Conservation (phyloP, 2,888 invertebrate genomes). For the Pandemis cinnamomeana region DNA sequence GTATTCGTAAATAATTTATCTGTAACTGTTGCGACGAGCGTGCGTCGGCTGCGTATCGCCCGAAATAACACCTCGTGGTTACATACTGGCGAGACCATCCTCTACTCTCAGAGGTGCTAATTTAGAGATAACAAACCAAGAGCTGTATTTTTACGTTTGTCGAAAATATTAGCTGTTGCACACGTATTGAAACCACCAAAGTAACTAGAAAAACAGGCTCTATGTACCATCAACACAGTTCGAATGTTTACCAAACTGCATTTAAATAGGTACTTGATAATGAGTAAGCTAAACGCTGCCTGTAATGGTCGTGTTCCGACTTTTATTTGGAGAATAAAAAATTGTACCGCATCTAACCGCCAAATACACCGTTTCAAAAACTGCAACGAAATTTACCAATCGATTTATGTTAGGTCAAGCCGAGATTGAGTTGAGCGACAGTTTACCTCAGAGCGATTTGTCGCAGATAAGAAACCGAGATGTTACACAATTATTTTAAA, state of each 20-base stretch:
- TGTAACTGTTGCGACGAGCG: constrained; percentile 40
- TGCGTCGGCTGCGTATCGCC: constrained; percentile 41
- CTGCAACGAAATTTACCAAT: constrained; percentile 62
- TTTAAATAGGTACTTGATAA: background rate
- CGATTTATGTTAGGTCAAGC: constrained; percentile 60
- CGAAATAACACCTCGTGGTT: constrained; percentile 52
- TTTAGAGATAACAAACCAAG: constrained; percentile 56
- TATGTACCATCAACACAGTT: constrained; percentile 5
- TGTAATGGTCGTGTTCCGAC: constrained; percentile 14
- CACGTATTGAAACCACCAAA: constrained; percentile 7
- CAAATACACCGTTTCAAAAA: constrained; percentile 53
- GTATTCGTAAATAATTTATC: constrained; percentile 45
- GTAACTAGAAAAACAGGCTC: constrained; percentile 7
- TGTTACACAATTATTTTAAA: constrained; percentile 57
- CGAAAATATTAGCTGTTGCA: constrained; percentile 56
- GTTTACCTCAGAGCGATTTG: constrained; percentile 65
- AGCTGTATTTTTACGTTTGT: constrained; percentile 54
- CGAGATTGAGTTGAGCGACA: constrained; percentile 49
- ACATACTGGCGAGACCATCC: constrained; percentile 46
- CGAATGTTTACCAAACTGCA: constrained; percentile 21
- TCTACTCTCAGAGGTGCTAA: constrained; percentile 53
- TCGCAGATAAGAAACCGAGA: constrained; percentile 57
- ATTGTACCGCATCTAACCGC: constrained; percentile 50
- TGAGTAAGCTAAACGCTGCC: background rate
- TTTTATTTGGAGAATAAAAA: constrained; percentile 45